phyloP scores from a whole-genome alignment of 2,888 invertebrate species.

The Trypoxylon attenuatum region DNA sequence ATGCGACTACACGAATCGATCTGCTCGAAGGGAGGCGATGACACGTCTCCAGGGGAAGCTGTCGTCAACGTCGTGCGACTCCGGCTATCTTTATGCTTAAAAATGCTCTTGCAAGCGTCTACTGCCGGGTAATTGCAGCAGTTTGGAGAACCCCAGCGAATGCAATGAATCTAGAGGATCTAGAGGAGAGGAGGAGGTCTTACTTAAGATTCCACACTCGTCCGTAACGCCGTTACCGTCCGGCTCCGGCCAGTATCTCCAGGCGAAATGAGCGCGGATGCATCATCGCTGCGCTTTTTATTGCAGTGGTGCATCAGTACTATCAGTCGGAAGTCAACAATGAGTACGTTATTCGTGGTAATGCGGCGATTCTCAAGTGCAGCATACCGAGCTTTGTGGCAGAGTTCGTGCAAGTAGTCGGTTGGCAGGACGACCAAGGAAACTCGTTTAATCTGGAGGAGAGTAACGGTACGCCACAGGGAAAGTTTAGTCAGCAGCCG shows the following conservation, averaged over 20 bases:
- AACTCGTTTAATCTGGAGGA: conserved; percentile 72
- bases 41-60: conserved; percentile 26
- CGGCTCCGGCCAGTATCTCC: conserved; percentile 12
- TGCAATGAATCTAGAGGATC: no score
- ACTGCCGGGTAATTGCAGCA: no score
- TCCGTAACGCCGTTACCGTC: conserved; percentile 4
- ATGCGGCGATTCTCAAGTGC: conserved; percentile 91
- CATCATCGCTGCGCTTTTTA: conserved; percentile 18
- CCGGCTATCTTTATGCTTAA: background rate
- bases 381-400: conserved; percentile 93
- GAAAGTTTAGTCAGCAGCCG: background rate
- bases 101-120: background rate
- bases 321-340: conserved; percentile 93
- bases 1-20: conserved; percentile 47
- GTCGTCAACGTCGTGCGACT: conserved; percentile 55
- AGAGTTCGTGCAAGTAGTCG: conserved; percentile 92
- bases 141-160: no score
- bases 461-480: conserved; percentile 61
- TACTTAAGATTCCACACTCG: background rate
- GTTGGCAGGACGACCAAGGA: conserved; percentile 80
- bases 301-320: conserved; percentile 90
- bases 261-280: background rate
- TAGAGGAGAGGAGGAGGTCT: background rate
- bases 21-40: conserved; percentile 42
- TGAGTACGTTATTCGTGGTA: conserved; percentile 92